phyloP scores from a whole-genome alignment of 2,888 invertebrate genomes.

The Andrena chrysosceles region DNA sequence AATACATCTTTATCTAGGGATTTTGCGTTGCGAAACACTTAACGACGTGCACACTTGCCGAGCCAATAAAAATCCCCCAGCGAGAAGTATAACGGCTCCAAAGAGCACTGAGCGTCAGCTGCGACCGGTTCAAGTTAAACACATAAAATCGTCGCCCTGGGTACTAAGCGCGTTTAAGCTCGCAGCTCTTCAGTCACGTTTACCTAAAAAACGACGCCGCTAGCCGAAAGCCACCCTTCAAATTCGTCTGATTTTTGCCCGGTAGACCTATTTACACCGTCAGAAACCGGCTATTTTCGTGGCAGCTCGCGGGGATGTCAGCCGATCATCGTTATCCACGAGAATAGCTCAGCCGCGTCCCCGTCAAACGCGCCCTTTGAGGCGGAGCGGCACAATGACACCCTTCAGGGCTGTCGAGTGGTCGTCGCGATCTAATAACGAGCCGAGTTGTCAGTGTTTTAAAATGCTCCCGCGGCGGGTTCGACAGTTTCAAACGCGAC shows the following conservation, averaged over 20 bases:
- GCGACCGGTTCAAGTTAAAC: not conserved
- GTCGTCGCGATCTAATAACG: constrained; percentile 37
- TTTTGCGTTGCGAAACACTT: not conserved
- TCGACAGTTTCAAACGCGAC: constrained; percentile 27
- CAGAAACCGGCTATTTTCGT: not conserved
- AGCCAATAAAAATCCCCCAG: not conserved
- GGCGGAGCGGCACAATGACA: constrained; percentile 16
- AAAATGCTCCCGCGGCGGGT: constrained; percentile 10
- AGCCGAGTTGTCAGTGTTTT: constrained; percentile 15
- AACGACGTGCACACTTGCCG: not conserved
- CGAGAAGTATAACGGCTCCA: not conserved
- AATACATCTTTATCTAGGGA: not conserved
- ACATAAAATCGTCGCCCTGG: not conserved
- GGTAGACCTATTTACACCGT: constrained; percentile 19
- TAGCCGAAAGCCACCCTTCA: not conserved
- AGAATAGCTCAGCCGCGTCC: constrained; percentile 23
- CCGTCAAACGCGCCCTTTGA: constrained; percentile 22
- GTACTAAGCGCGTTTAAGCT: not conserved
- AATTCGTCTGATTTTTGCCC: constrained; percentile 13
- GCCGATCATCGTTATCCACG: constrained; percentile 17
- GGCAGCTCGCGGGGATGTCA: not conserved
- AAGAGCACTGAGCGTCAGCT: not conserved
- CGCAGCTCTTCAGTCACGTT: not conserved
- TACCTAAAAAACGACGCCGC: constrained; percentile 4
- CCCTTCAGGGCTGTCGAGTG: constrained; percentile 27